Conservation (phyloP, 2,888 invertebrate genomes). For the Cremastinae sp. region DNA sequence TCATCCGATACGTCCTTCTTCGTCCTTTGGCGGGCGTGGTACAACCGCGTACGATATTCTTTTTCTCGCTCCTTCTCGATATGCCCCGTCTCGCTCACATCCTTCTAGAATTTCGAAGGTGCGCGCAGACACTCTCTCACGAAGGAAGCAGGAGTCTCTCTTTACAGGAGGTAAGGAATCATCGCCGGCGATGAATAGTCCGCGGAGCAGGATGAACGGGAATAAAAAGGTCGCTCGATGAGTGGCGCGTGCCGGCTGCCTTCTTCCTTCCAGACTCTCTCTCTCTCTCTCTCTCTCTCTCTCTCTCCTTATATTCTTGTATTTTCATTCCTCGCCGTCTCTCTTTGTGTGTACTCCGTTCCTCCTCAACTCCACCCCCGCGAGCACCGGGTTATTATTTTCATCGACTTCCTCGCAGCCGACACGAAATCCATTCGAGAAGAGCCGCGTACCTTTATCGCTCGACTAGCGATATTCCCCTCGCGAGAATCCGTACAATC, state of each 20-base stretch:
- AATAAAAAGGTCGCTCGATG: conserved; percentile 61
- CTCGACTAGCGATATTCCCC: conserved; percentile 1
- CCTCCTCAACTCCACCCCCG: conserved; percentile 9
- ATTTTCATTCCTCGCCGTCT: not conserved
- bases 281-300: conserved; percentile 9
- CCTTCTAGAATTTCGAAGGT: conserved; percentile 27
- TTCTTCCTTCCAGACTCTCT: conserved; percentile 31
- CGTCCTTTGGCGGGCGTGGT: conserved; percentile 54
- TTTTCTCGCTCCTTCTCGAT: conserved; percentile 34
- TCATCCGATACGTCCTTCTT: conserved; percentile 69
- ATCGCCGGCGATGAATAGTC: conserved; percentile 69
- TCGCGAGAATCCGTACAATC: too few relatives aligned
- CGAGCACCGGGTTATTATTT: conserved; percentile 31
- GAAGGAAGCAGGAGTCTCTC: conserved; percentile 18
- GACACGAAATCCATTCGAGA: conserved; percentile 19
- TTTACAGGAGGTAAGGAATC: conserved; percentile 66
- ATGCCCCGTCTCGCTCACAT: conserved; percentile 9
- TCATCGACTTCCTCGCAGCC: conserved; percentile 32
- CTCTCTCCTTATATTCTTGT: conserved; percentile 13
- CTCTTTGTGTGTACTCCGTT: not conserved
- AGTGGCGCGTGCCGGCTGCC: conserved; percentile 76
- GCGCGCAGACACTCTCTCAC: not conserved
- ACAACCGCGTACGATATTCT: conserved; percentile 54
- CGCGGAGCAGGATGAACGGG: conserved; percentile 32
- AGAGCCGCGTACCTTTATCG: conserved; percentile 26